phyloP scores from a whole-genome alignment of 2,113 vertebrate genomes.

The Neopipo cinnamomea region DNA sequence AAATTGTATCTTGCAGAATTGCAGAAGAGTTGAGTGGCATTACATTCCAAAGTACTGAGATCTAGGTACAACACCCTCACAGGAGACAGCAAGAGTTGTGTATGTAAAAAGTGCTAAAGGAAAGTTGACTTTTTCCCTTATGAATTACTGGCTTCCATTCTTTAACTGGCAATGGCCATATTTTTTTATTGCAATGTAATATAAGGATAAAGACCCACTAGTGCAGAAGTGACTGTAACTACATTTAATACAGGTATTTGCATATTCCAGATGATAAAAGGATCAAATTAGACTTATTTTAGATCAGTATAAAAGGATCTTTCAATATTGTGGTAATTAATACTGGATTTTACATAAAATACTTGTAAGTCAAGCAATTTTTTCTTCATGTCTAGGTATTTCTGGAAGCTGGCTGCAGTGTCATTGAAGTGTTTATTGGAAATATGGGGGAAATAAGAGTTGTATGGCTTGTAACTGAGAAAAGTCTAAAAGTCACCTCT shows the following conservation, averaged over 20 bases:
- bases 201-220: neutral
- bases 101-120: neutral
- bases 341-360: conserved; percentile 17
- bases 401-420: neutral
- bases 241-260: conserved; percentile 41
- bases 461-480: neutral
- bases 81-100: neutral
- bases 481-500: neutral
- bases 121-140: neutral
- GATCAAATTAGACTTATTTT: conserved; percentile 1
- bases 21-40: conserved; percentile 56
- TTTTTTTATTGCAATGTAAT: conserved; percentile 50
- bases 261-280: conserved; percentile 5
- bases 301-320: neutral
- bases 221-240: conserved; percentile 28
- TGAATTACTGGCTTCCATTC: conserved; percentile 43
- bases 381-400: neutral
- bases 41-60: conserved; percentile 66
- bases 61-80: conserved; percentile 25
- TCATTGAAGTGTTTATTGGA: neutral
- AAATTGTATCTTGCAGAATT: conserved; percentile 62
- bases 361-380: neutral
- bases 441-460: neutral
- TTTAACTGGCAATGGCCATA: neutral
- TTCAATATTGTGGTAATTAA: neutral